A percentile compares a stretch with the other conserved stretches of the same genome.
Evolutionary conservation across 2,888 invertebrate genomes (phyloP).

Genomic region (Eupithecia abbreviata): DNA sequence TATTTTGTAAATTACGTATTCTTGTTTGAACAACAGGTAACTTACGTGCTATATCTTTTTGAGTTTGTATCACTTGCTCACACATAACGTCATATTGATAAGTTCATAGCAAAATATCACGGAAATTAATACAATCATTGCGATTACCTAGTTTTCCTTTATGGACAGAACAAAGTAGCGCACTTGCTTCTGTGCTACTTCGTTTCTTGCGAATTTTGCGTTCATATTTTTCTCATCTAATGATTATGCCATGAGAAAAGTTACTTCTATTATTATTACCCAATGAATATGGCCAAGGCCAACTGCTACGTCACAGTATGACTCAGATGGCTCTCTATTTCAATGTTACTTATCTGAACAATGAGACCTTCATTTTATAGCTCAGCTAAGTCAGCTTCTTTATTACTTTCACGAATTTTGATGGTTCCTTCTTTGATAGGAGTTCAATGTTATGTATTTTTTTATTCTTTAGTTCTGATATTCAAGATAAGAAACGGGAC

Average conservation of each 20-base stretch:
- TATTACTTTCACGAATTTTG: conserved; percentile 1
- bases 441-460: not conserved
- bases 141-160: not conserved
- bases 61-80: conserved; percentile 39
- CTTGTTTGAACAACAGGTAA: conserved; percentile 28
- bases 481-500: not conserved
- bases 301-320: not conserved
- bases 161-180: not conserved
- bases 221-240: not conserved
- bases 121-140: conserved; percentile 8
- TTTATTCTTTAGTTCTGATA: not conserved
- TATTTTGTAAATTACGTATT: conserved; percentile 14
- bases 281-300: conserved; percentile 5
- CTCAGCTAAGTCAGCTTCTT: not conserved
- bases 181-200: not conserved
- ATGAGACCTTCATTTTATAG: conserved; percentile 12
- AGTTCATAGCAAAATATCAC: conserved; percentile 19
- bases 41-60: conserved; percentile 40
- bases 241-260: conserved; percentile 9
- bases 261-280: not conserved
- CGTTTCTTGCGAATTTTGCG: not conserved
- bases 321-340: conserved; percentile 10
- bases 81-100: conserved; percentile 39
- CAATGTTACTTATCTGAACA: conserved; percentile 13
- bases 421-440: not conserved